Conservation (phyloP, 2,888 invertebrate species). For the Sphinx pinastri region DNA sequence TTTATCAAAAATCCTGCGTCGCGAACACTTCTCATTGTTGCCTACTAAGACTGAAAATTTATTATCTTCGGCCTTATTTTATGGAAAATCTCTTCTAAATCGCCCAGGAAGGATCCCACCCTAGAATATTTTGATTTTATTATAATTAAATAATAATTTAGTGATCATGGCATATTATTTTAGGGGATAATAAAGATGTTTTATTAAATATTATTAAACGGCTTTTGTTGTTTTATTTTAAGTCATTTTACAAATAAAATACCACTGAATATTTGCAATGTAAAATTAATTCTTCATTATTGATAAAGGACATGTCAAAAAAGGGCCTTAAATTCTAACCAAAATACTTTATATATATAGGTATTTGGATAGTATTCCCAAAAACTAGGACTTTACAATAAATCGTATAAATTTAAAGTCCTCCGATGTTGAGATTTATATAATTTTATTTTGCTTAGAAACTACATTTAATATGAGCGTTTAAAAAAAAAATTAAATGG, state of each 20-base stretch:
- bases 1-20: constrained; percentile 29
- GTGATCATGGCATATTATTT: constrained; percentile 50
- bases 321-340: too few species aligned
- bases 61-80: constrained; percentile 11
- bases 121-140: constrained; percentile 58
- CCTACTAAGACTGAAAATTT: constrained; percentile 54
- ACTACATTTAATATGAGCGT: too few species aligned
- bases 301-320: too few species aligned
- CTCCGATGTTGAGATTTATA: too few species aligned
- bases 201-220: constrained; percentile 47
- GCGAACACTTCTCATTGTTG: constrained; percentile 23
- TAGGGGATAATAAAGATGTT: constrained; percentile 72
- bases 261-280: neutral
- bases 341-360: too few species aligned
- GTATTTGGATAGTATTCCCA: too few species aligned
- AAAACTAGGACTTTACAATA: too few species aligned
- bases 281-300: too few species aligned
- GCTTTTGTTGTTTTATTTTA: constrained; percentile 36
- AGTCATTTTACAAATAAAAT: neutral
- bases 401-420: too few species aligned
- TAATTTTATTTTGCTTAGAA: too few species aligned
- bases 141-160: constrained; percentile 55
- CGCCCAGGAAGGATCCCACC: constrained; percentile 70
- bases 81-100: constrained; percentile 33
- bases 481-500: too few species aligned